Evolutionary conservation across 2,113 vertebrate genomes (phyloP), one percentile per base, ranked within the genome.

Genomic region (Oreochromis spilurus): DNA sequence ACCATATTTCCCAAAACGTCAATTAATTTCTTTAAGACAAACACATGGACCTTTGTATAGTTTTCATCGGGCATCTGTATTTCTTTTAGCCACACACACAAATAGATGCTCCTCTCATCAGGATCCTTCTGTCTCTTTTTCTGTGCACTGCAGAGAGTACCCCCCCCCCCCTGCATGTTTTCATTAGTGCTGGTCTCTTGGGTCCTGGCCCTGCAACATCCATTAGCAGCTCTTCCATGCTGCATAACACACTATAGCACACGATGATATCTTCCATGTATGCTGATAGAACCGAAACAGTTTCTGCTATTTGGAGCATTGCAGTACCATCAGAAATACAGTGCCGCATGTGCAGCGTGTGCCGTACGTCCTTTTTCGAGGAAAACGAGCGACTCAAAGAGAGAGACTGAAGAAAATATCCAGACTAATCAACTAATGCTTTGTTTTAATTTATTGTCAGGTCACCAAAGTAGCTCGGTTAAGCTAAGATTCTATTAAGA

Each of bases 141-240:
- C 50, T 84, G 65, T 82, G 55, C 60, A 65, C 87, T 90, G 86
- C 88, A 85, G 83, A 88, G 62, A 91, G 85, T 84, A 89, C 86
- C 85, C 31, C 43, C 82, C 90, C 75, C 40, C 87, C 67, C 75
- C 40, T 55, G 34, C 83, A 79, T 81, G 82, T 88, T 93, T 90
- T 94, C 83, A 93, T 93, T 92, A 92, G 78, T 83, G 65, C 65
- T 48, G 83, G 26, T 90, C 90, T 91, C 90, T 80, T 72, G 62
- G 84, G 82, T 65, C 85, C 87, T 67, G 48, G 85, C 84, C 90
- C 79, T 34, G 83, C 87, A 89, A 88, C 84, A 86, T 92, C 90
- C 91, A 93, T 94, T 94, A 94, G 89, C 90, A 87, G 87, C 84
- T 90, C 79, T 88, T 79, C 36, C 79, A 72, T 67, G 54, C 70